These are phyloP conservation scores for Hydrozoanthus gracilis DNA, from an alignment of 92 coral and sea anemone species.

Conservation along the genomic window DNA sequence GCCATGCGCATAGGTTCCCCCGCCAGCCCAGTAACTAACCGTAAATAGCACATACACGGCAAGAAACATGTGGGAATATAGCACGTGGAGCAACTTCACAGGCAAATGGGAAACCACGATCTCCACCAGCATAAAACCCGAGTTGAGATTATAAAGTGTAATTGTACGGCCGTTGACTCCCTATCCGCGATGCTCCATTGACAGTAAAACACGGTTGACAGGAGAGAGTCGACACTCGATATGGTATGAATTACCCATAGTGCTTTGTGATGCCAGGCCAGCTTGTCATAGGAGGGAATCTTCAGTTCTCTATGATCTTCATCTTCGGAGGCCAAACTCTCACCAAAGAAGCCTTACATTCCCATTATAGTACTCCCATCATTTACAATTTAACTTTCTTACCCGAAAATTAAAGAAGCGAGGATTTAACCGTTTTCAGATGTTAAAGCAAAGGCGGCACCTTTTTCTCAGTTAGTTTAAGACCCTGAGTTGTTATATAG, in stretches of 20 bases:
- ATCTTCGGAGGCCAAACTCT: constrained; percentile 31
- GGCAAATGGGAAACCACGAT: constrained; percentile 79
- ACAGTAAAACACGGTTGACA: constrained; percentile 76
- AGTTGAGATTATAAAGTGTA: constrained; percentile 71
- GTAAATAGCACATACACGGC: constrained; percentile 82
- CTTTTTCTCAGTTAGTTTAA: too few relatives aligned
- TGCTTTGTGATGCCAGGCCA: constrained; percentile 68
- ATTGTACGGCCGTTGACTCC: constrained; percentile 62
- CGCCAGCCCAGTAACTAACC: constrained; percentile 91
- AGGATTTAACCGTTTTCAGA: too few relatives aligned
- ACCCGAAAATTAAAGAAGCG: too few relatives aligned
- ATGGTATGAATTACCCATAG: constrained; percentile 83
- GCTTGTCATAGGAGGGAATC: constrained; percentile 48
- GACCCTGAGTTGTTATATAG: too few relatives aligned
- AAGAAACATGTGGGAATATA: constrained; percentile 77
- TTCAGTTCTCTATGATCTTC: neutral
- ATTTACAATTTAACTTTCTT: too few relatives aligned
- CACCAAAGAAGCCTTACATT: neutral
- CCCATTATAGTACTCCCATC: too few relatives aligned
- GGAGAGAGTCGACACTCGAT: constrained; percentile 79
- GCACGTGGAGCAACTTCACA: constrained; percentile 76
- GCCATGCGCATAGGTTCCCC: constrained; percentile 68
- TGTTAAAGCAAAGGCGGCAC: too few relatives aligned
- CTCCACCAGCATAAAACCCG: constrained; percentile 82
- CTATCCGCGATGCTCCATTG: constrained; percentile 51